Evolutionary conservation across 1,140 invertebrate species (phyloP), one percentile per base, ranked within the genome.

Genomic region (Mylabris phalerata): DNA sequence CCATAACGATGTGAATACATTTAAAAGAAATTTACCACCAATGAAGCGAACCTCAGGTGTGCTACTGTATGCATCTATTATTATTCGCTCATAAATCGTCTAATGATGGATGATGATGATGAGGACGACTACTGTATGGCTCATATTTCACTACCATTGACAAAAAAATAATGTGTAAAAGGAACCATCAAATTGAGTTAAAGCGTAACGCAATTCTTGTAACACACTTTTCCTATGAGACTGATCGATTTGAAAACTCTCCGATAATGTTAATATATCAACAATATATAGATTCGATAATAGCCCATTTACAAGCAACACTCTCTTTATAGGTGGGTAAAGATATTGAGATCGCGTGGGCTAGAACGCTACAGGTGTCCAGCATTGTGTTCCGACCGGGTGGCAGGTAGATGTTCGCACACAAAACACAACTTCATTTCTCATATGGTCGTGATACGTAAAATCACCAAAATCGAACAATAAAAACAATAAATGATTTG

Each of bases 351-450:
- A 57, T 61, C 60, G 57, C 57, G 57, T 62, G 60, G 57, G 60
- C 60, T 47, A 50, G 25, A 59, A 48, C 60, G 42, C 50, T 55
- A 55, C 60, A 59, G 60, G 56, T 62, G 60, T 55, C 60, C 60
- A 25, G 60, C 50, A 52, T 46, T 46, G 59, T 57, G 44, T 47
- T 57, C 49, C 50, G 41, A 44, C 59, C 56, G 59, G 59, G 59
- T 61, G 59, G 59, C 60, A 61, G 55, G 55, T 57, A 61, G 55
- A 58, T 58, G 55, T 58, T 61, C 57, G 41, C 60, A 54, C 41
- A 61, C 60, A 58, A 61, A 61, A 61, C 52, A 61, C 60, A 61
- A 58, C 60, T 61, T 61, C 60, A 61, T 58, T 50, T 50, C 51
- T 55, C 51, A 55, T 55, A 55, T 24, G 40, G 3, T 38, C 42